Evolutionary conservation across 35 echinoderm and acorn worm genomes (phyloP).

Genomic region (Heliocidaris erythrogramma): DNA sequence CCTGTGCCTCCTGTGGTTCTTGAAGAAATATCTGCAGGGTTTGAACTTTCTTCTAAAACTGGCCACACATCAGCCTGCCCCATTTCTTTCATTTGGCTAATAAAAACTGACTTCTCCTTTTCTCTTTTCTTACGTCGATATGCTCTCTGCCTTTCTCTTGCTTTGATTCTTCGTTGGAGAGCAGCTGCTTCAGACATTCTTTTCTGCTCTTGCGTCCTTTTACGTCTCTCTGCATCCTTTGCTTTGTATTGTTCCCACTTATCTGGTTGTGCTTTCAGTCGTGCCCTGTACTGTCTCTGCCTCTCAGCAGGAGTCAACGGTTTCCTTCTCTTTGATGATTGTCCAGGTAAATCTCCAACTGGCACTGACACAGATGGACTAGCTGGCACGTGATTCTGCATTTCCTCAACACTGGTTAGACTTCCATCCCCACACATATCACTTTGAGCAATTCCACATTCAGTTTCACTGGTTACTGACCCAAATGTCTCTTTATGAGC

Average conservation of each 20-base stretch:
- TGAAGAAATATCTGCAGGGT: no score
- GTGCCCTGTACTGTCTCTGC: neutral
- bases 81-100: neutral
- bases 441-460: neutral
- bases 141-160: neutral
- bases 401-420: neutral
- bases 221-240: neutral
- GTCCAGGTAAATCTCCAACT: neutral
- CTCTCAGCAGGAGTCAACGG: constrained; percentile 19
- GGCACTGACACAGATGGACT: neutral
- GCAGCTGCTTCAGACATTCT: neutral
- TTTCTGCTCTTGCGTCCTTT: neutral
- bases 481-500: neutral
- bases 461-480: neutral
- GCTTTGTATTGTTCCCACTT: constrained; percentile 24
- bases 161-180: neutral
- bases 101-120: neutral
- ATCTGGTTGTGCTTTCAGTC: neutral
- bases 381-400: neutral
- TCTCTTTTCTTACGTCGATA: neutral
- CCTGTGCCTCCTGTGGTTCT: no score
- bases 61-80: neutral
- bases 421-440: neutral
- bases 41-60: no score
- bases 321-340: neutral